Evolutionary conservation across 2,797 vertebrate species (phyloP).

Genomic region (Taenioides sp.): DNA sequence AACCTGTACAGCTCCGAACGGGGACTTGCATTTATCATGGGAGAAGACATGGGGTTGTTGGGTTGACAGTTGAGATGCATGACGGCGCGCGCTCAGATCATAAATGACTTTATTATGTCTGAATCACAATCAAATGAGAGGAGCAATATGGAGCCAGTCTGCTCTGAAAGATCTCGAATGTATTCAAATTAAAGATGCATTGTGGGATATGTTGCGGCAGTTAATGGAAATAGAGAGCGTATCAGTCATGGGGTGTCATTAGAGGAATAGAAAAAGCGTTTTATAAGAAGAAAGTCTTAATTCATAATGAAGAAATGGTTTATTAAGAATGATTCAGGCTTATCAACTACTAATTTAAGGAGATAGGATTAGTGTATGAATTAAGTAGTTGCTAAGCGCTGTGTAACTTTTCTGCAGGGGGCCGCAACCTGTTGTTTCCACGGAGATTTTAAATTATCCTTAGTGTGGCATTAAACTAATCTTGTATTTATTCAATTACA

Average conservation of each 20-base stretch:
- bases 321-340: too few relatives aligned
- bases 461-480: too few relatives aligned
- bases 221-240: neutral
- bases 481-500: too few relatives aligned
- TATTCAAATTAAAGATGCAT: neutral
- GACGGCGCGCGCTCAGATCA: constrained; percentile 41
- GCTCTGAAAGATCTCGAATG: neutral
- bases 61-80: constrained; percentile 59
- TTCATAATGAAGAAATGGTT: too few relatives aligned
- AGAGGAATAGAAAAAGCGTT: neutral
- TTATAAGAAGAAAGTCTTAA: too few relatives aligned
- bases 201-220: neutral
- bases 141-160: constrained; percentile 5
- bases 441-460: too few relatives aligned
- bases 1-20: constrained; percentile 52
- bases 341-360: too few relatives aligned
- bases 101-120: constrained; percentile 48
- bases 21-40: constrained; percentile 52
- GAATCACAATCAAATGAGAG: constrained; percentile 46
- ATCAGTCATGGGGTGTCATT: neutral
- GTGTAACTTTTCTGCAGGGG: too few relatives aligned
- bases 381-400: too few relatives aligned
- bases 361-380: too few relatives aligned
- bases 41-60: constrained; percentile 50
- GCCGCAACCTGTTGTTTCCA: too few relatives aligned